Evolutionary conservation across 2,113 vertebrate genomes (phyloP).

Genomic region (Pygoscelis antarcticus): DNA sequence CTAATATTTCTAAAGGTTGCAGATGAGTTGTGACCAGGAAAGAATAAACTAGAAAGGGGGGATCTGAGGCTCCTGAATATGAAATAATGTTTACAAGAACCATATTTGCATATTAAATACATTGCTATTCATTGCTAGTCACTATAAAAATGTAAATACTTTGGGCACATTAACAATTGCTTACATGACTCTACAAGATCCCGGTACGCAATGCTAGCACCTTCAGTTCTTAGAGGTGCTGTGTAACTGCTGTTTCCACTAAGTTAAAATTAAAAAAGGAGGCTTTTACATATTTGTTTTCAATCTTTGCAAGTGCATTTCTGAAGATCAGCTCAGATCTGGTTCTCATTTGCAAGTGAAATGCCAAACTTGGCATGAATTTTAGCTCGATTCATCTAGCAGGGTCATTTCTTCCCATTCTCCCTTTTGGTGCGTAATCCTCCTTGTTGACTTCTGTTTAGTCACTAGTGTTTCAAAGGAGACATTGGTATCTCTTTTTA

Average conservation of each 20-base stretch:
- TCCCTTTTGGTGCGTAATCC: background rate
- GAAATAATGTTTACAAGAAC: background rate
- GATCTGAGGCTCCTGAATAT: background rate
- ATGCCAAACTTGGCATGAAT: background rate
- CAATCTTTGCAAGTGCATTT: background rate
- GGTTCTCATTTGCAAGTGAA: slow-evolving; percentile 46
- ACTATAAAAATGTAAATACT: background rate
- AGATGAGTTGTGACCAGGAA: background rate
- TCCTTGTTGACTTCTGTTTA: background rate
- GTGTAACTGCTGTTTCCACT: background rate
- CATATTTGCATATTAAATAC: background rate
- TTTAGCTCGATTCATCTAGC: background rate
- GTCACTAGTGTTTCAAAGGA: background rate
- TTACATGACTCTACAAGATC: background rate
- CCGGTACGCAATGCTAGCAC: background rate
- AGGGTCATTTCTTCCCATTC: slow-evolving; percentile 17
- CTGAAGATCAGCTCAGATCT: slow-evolving; percentile 13
- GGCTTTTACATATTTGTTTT: background rate
- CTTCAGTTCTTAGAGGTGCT: background rate
- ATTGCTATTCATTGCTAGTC: background rate
- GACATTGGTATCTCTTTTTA: background rate
- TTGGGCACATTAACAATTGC: background rate
- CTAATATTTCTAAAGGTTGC: background rate
- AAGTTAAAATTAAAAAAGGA: background rate
- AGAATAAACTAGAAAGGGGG: background rate